These are phyloP conservation scores for Microplitis deprimator DNA, from an alignment of 2,888 invertebrate species.

Conservation along the genomic window DNA sequence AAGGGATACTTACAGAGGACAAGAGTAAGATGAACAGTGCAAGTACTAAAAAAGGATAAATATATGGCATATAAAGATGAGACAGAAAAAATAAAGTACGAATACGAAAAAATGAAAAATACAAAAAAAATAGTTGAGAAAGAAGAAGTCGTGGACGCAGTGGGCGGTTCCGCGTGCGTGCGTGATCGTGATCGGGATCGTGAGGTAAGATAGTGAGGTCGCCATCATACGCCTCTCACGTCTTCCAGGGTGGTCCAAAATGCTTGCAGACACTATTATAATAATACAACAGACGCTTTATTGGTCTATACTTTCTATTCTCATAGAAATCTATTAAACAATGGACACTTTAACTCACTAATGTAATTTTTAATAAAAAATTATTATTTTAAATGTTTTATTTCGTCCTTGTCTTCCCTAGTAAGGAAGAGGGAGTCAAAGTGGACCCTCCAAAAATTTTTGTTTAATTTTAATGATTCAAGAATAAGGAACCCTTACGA, in stretches of 20 bases:
- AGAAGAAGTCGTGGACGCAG: slow-evolving; percentile 56
- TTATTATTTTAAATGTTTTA: background rate
- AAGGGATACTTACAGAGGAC: slow-evolving; percentile 43
- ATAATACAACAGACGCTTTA: slow-evolving; percentile 3
- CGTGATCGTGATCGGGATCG: slow-evolving; percentile 67
- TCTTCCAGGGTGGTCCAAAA: slow-evolving; percentile 62
- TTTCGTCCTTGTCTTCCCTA: too few species aligned
- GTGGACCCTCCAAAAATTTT: too few species aligned
- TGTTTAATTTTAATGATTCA: too few species aligned
- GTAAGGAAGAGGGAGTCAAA: too few species aligned
- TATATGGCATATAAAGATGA: slow-evolving; percentile 26
- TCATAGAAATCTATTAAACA: background rate
- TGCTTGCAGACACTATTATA: slow-evolving; percentile 1
- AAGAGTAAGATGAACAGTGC: slow-evolving; percentile 35
- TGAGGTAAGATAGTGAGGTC: slow-evolving; percentile 62
- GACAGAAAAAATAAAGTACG: slow-evolving; percentile 25
- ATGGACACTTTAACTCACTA: background rate
- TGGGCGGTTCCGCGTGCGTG: slow-evolving; percentile 66
- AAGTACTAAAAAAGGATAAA: slow-evolving; percentile 32
- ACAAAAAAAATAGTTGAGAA: slow-evolving; percentile 31
- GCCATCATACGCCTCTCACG: slow-evolving; percentile 60
- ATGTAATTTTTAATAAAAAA: background rate
- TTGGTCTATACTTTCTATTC: slow-evolving; percentile 19
- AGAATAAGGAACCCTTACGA: too few species aligned
- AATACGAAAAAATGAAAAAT: slow-evolving; percentile 28